phyloP scores from a whole-genome alignment of 2,888 invertebrate species.

The Augochlorella aurata region DNA sequence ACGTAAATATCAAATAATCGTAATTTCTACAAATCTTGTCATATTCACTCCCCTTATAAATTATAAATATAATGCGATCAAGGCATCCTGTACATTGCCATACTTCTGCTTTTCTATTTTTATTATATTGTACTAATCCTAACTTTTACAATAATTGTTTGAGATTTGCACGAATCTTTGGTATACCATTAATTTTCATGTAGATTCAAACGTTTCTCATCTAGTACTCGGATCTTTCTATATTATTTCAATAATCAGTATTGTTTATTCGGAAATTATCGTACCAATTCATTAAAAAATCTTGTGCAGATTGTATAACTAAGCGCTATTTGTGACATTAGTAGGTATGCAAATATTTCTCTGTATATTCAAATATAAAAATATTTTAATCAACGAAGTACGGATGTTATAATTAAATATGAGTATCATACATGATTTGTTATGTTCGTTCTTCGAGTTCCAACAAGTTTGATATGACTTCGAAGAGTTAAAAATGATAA shows the following conservation, averaged over 20 bases:
- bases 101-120: constrained; percentile 55
- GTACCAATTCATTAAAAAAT: constrained; percentile 55
- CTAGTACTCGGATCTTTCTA: constrained; percentile 58
- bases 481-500: constrained; percentile 38
- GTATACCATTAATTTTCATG: constrained; percentile 79
- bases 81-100: constrained; percentile 64
- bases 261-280: constrained; percentile 48
- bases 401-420: constrained; percentile 59
- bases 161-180: constrained; percentile 80
- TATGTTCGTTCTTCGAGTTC: constrained; percentile 40
- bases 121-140: constrained; percentile 52
- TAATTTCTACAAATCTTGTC: constrained; percentile 36
- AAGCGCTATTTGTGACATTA: constrained; percentile 52
- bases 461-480: constrained; percentile 58
- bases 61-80: constrained; percentile 50
- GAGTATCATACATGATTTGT: constrained; percentile 58
- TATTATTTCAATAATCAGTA: constrained; percentile 43
- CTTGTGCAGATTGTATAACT: constrained; percentile 67
- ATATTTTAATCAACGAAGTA: constrained; percentile 65
- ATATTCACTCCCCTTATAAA: constrained; percentile 32
- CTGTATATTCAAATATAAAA: constrained; percentile 65
- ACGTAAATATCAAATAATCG: constrained; percentile 36
- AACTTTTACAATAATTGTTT: constrained; percentile 76
- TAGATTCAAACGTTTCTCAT: constrained; percentile 74
- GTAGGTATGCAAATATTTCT: constrained; percentile 61